phyloP scores from a whole-genome alignment of 2,797 vertebrate species.

The Kryptolebias ocellatus region DNA sequence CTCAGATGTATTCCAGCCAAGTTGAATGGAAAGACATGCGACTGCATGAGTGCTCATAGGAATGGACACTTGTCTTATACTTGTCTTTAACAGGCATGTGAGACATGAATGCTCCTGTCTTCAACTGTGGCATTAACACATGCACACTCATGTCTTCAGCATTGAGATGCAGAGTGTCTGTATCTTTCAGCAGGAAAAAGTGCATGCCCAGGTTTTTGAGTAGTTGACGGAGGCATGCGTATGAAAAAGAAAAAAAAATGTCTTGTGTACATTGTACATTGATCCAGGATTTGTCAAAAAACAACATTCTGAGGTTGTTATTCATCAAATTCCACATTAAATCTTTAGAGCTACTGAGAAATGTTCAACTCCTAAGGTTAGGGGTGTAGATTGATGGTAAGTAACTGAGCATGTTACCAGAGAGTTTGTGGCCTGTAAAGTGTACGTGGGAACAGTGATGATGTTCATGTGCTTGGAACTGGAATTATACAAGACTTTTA shows the following conservation, averaged over 20 bases:
- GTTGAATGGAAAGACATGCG: constrained; percentile 33
- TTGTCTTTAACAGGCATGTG: constrained; percentile 47
- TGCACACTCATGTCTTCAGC: constrained; percentile 43
- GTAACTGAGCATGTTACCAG: no score
- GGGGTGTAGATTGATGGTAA: no score
- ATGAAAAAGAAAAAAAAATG: background rate
- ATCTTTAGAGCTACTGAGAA: no score
- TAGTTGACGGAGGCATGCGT: constrained; percentile 3
- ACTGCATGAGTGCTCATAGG: constrained; percentile 29
- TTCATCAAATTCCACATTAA: background rate
- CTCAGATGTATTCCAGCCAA: constrained; percentile 11
- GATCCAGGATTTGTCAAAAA: background rate
- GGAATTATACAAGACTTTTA: no score
- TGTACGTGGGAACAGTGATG: no score
- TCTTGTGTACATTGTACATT: background rate
- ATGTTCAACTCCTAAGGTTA: no score
- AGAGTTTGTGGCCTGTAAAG: no score
- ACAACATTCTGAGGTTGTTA: background rate
- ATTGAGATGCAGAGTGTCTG: constrained; percentile 25
- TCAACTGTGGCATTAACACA: constrained; percentile 25
- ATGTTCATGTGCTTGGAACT: no score
- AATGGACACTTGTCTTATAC: constrained; percentile 40
- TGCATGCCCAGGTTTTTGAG: constrained; percentile 10
- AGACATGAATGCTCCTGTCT: constrained; percentile 46
- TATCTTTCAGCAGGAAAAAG: constrained; percentile 24